These are phyloP conservation scores for Mandrillus leucophaeus DNA, from an alignment of 2,113 vertebrate genomes.

Conservation along the genomic window DNA sequence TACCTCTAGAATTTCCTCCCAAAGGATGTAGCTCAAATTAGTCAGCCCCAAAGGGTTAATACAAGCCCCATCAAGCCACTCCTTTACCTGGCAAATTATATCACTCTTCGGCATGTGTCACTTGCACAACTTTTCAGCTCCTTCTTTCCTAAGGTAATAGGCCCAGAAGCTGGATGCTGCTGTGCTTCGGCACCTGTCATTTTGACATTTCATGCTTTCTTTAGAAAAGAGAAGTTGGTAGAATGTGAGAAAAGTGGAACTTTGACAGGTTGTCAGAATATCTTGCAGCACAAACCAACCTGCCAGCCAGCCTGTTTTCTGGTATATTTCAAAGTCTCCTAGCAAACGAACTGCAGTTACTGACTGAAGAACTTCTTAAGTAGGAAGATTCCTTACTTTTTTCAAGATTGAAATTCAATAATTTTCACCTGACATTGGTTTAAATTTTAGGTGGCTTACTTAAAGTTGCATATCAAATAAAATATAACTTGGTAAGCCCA, in stretches of 20 bases:
- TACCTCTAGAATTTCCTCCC: neutral
- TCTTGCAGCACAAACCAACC: conserved; percentile 86
- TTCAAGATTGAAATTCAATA: conserved; percentile 78
- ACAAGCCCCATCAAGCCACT: conserved; percentile 72
- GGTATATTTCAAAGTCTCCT: conserved; percentile 86
- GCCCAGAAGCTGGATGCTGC: conserved; percentile 83
- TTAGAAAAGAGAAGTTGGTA: conserved; percentile 87
- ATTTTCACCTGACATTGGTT: conserved; percentile 71
- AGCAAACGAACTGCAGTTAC: conserved; percentile 80
- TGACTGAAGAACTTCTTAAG: conserved; percentile 77
- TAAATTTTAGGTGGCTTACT: conserved; percentile 52
- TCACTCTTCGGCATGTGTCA: conserved; percentile 74
- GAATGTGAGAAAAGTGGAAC: conserved; percentile 89
- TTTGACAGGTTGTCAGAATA: conserved; percentile 89
- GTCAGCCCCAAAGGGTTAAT: conserved; percentile 76
- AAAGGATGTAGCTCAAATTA: neutral
- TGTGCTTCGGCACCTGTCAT: conserved; percentile 85
- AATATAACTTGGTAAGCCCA: neutral
- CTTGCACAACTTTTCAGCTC: conserved; percentile 80
- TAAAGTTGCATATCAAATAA: neutral
- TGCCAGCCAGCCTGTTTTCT: conserved; percentile 88
- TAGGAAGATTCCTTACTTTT: conserved; percentile 72
- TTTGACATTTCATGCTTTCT: conserved; percentile 89
- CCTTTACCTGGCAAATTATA: conserved; percentile 81
- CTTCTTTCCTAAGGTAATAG: conserved; percentile 84